phyloP scores from a whole-genome alignment of 2,113 vertebrate genomes.

The Anoplopoma fimbria region DNA sequence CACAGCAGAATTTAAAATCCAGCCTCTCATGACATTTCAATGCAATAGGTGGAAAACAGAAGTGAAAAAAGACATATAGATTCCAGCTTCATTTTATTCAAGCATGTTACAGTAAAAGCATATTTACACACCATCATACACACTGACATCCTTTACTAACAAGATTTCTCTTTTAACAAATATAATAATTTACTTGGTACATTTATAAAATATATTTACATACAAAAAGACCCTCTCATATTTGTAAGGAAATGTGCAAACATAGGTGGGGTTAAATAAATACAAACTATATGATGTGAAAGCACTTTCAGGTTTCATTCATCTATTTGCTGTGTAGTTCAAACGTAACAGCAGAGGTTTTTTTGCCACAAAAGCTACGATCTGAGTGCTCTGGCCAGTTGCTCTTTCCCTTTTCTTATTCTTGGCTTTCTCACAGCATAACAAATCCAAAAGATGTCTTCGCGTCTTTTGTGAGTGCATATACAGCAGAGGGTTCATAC shows the following conservation, averaged over 20 bases:
- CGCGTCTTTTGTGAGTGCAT: slow-evolving; percentile 76
- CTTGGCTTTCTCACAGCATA: not conserved
- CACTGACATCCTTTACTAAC: too few relatives aligned
- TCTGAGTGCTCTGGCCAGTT: not conserved
- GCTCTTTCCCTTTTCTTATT: not conserved
- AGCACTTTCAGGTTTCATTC: not conserved
- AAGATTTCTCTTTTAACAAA: too few relatives aligned
- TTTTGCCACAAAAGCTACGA: not conserved
- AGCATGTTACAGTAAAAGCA: not conserved
- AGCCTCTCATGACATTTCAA: too few relatives aligned
- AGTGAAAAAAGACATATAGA: not conserved
- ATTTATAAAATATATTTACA: not conserved
- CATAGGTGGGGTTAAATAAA: not conserved
- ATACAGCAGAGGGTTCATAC: slow-evolving; percentile 84
- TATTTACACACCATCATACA: not conserved
- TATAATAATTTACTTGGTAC: not conserved
- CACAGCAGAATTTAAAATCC: too few relatives aligned
- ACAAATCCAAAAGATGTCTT: slow-evolving; percentile 66
- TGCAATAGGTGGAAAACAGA: not conserved
- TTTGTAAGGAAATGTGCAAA: not conserved
- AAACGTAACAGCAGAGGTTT: not conserved
- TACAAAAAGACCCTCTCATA: not conserved
- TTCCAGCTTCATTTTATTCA: not conserved
- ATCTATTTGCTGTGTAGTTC: not conserved
- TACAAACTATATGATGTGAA: not conserved